Evolutionary conservation across 1,140 invertebrate species (phyloP).

Genomic region (Leptopilina clavipes): DNA sequence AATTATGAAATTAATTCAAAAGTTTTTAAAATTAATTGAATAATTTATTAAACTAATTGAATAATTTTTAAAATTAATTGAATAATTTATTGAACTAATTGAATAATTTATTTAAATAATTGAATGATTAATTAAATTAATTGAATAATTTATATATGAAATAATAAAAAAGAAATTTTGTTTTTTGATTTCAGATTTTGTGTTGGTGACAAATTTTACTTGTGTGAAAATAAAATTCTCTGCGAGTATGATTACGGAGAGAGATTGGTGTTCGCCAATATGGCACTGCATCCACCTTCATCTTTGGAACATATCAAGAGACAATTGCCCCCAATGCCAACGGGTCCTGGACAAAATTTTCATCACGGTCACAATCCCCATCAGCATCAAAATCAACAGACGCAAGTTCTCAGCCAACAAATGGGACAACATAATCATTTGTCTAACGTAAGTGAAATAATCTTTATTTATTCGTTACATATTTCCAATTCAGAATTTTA

Average conservation of each 20-base stretch:
- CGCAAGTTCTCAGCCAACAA: slow-evolving; percentile 66
- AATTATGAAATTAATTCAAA: too few species aligned
- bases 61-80: too few species aligned
- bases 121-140: too few species aligned
- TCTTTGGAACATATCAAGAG: slow-evolving; percentile 89
- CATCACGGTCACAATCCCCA: slow-evolving; percentile 67
- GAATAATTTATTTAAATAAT: too few species aligned
- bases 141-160: too few species aligned
- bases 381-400: slow-evolving; percentile 63
- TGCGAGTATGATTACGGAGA: slow-evolving; percentile 99
- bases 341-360: slow-evolving; percentile 66
- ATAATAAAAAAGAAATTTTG: slow-evolving; percentile 9
- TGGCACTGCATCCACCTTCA: slow-evolving; percentile 91
- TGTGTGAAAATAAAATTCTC: slow-evolving; percentile 97
- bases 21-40: too few species aligned
- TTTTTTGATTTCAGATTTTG: slow-evolving; percentile 87
- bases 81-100: too few species aligned
- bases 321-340: slow-evolving; percentile 79
- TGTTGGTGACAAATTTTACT: slow-evolving; percentile 92
- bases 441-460: slow-evolving; percentile 66
- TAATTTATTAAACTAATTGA: too few species aligned
- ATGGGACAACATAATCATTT: slow-evolving; percentile 71
- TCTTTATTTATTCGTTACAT: too few species aligned
- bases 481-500: too few species aligned
- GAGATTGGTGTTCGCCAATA: slow-evolving; percentile 91